phyloP scores from a whole-genome alignment of 1,140 invertebrate species.

The Drosophila nigrodunni region DNA sequence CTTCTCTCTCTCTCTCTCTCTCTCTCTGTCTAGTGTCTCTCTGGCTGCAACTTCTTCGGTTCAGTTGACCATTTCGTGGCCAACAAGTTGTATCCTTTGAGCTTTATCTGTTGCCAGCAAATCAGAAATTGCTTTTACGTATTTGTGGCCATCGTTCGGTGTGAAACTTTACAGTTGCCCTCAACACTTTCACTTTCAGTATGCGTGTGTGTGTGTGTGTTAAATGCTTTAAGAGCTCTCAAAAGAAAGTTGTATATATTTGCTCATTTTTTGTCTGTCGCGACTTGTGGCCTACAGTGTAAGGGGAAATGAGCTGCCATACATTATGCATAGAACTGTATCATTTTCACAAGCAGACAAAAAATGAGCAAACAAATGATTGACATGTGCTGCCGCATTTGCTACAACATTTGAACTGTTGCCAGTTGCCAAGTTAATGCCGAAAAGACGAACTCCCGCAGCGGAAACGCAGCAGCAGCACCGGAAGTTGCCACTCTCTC shows the following conservation, averaged over 20 bases:
- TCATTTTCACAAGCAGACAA: slow-evolving; percentile 39
- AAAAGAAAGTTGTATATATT: neutral
- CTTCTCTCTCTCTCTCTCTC: neutral
- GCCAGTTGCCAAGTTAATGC: slow-evolving; percentile 42
- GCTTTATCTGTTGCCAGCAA: slow-evolving; percentile 44
- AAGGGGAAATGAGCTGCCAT: slow-evolving; percentile 57
- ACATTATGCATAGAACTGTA: slow-evolving; percentile 62
- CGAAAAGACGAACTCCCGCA: slow-evolving; percentile 16
- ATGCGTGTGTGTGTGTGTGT: neutral
- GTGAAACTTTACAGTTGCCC: slow-evolving; percentile 49
- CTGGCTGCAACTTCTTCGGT: neutral
- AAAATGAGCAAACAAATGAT: slow-evolving; percentile 78
- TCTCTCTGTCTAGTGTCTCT: too few species aligned
- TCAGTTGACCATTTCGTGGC: slow-evolving; percentile 40
- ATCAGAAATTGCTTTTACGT: slow-evolving; percentile 45
- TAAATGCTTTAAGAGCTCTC: slow-evolving; percentile 15
- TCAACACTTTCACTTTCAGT: slow-evolving; percentile 43
- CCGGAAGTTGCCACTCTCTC: slow-evolving; percentile 42
- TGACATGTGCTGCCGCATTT: slow-evolving; percentile 64
- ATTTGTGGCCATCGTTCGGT: slow-evolving; percentile 41
- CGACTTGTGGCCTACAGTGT: neutral
- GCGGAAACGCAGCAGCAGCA: slow-evolving; percentile 45
- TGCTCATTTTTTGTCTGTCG: neutral
- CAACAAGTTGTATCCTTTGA: slow-evolving; percentile 55
- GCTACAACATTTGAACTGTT: slow-evolving; percentile 55